phyloP scores from a whole-genome alignment of 2,113 vertebrate genomes.

The Ophthalmolycus amberensis region DNA sequence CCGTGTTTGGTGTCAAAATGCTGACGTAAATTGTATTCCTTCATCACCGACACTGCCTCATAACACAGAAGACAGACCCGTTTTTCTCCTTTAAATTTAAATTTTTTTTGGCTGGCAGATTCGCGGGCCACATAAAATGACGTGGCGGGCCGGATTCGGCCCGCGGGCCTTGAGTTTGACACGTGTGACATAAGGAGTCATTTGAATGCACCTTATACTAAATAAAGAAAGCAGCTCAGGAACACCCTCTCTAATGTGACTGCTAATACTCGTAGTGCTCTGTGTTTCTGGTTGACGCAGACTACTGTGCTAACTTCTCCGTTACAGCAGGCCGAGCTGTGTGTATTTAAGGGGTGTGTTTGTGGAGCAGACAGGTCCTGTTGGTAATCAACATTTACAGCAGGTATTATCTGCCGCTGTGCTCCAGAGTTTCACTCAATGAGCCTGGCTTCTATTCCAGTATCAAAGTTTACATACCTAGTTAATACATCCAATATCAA shows the following conservation, averaged over 20 bases:
- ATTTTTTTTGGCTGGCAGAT: no score
- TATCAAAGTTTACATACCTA: background rate
- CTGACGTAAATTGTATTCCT: no score
- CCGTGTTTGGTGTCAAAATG: no score
- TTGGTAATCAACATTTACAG: conserved; percentile 26
- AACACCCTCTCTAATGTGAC: background rate
- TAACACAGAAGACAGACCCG: no score
- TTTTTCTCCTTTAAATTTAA: no score
- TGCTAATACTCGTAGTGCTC: background rate
- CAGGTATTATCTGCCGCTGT: conserved; percentile 14
- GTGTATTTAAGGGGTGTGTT: conserved; percentile 47
- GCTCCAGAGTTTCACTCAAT: background rate
- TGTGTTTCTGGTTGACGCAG: background rate
- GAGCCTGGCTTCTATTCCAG: background rate
- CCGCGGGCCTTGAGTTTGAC: no score
- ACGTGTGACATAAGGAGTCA: background rate
- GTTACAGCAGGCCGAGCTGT: background rate
- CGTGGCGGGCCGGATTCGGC: no score
- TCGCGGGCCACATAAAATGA: no score
- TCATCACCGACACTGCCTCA: no score
- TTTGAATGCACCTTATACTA: background rate
- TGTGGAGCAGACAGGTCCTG: conserved; percentile 4
- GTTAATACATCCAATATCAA: background rate
- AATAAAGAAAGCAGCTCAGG: background rate
- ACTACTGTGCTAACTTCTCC: background rate